Evolutionary conservation across 2,888 invertebrate species (phyloP), one percentile per base, ranked within the genome.

Genomic region (Pycnomerus fuliginosus): DNA sequence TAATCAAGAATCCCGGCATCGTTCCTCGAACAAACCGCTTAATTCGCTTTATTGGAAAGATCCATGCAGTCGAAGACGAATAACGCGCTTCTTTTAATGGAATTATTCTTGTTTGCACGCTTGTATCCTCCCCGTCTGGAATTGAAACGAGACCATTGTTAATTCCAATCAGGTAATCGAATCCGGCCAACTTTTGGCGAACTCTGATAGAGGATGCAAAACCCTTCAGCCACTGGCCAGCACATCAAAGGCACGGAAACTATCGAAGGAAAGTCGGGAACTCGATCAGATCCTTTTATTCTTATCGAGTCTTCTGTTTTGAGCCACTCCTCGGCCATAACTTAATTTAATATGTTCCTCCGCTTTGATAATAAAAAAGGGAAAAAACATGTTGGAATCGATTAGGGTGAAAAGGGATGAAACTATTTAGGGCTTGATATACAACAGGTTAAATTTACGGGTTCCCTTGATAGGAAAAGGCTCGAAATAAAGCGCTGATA

Each of bases 81-180:
- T n/a, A 12, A 32, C 12, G 16, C 5, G 16, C 11, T 32, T 32
- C 32, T 17, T 32, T 17, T 32, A 32, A 17, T 17, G 20, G 15
- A 11, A 32, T 32, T 17, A 32, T 32, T 10, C 16, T 32, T 17
- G 7, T 29, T 29, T 7, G 13, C 29, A 20, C 20, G 4, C 20
- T 4, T 20, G 20, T 20, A 20, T 20, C 4, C 28, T 28, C 13
- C 28, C 28, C 12, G 11, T 28, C 8, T 8, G 20, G 8, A 5
- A 28, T 12, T 8, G 3, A 8, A n/a, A 13, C 10, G n/a, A 11
- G n/a, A n/a, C 11, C 8, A 28, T 28, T 28, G 28, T 28, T 28
- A n/a, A 28, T 28, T 28, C 28, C 28, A 28, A 28, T 28, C 13
- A 28, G 12, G 28, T 28, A 28, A 28, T 28, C 13, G 28, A 28